These are phyloP conservation scores for Trachelipus rathkii DNA, from an alignment of 1,140 invertebrate species.

Conservation along the genomic window DNA sequence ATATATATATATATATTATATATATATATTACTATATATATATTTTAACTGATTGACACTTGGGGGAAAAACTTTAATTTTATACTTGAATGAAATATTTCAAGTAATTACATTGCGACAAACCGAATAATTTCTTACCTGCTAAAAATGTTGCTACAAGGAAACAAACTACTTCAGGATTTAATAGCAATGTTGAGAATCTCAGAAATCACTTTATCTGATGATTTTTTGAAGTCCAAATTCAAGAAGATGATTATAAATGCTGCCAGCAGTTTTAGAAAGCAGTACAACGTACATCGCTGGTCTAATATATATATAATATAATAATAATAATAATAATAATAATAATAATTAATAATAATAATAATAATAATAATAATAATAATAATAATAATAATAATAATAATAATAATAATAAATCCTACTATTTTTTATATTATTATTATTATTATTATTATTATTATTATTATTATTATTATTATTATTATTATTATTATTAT, in stretches of 20 bases:
- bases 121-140: conserved; percentile 18
- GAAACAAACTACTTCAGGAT: conserved; percentile 68
- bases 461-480: no score
- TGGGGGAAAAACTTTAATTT: no score
- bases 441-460: no score
- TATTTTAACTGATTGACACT: no score
- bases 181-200: conserved; percentile 65
- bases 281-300: conserved; percentile 75
- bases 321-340: conserved; percentile 4
- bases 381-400: neutral
- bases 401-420: no score
- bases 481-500: no score
- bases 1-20: no score
- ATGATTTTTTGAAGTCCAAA: conserved; percentile 70
- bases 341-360: neutral
- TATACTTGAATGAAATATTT: neutral
- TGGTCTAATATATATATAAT: no score
- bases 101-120: no score
- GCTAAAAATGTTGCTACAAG: conserved; percentile 56
- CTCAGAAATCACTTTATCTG: conserved; percentile 66
- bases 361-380: neutral
- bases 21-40: no score
- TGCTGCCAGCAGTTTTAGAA: conserved; percentile 63
- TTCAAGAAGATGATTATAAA: conserved; percentile 67
- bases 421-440: no score